A percentile compares a stretch with the other conserved stretches of the same genome.
Conservation (phyloP, 2,113 vertebrate genomes). For the Fulica atra region DNA sequence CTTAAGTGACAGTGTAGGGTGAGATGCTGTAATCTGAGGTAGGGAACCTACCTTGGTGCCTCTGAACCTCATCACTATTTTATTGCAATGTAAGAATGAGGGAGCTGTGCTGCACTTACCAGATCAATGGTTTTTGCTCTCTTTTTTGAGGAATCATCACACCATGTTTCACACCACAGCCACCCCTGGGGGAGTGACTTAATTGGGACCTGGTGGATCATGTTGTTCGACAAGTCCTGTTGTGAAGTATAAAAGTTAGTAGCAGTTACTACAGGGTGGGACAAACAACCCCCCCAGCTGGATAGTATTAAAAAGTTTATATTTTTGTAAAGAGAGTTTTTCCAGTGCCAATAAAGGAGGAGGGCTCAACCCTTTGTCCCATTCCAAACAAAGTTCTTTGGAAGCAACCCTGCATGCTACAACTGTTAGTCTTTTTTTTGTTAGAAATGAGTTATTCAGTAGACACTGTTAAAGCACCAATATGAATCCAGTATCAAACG, state of each 20-base stretch:
- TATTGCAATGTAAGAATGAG: background rate
- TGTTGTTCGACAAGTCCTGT: slow-evolving; percentile 98
- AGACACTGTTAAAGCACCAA: background rate
- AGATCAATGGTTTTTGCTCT: slow-evolving; percentile 96
- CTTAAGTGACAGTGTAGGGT: background rate
- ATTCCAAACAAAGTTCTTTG: background rate
- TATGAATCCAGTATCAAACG: background rate
- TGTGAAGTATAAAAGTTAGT: background rate
- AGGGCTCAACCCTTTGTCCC: background rate
- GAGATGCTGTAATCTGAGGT: background rate
- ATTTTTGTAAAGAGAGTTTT: background rate
- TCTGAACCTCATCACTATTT: background rate
- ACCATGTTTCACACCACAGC: slow-evolving; percentile 99
- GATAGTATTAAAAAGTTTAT: background rate
- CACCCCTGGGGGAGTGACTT: slow-evolving; percentile 98
- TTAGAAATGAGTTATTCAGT: background rate
- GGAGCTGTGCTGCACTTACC: slow-evolving; percentile 72
- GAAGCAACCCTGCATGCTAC: background rate
- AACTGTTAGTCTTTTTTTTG: background rate
- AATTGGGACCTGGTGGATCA: slow-evolving; percentile 99
- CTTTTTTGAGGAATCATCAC: slow-evolving; percentile 90
- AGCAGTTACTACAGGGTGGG: background rate
- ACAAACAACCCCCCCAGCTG: background rate
- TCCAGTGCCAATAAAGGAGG: background rate
- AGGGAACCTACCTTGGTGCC: background rate